A percentile compares a stretch with the other conserved stretches of the same genome.
Evolutionary conservation across 2,113 vertebrate species (phyloP).

Genomic region (Athene noctua): DNA sequence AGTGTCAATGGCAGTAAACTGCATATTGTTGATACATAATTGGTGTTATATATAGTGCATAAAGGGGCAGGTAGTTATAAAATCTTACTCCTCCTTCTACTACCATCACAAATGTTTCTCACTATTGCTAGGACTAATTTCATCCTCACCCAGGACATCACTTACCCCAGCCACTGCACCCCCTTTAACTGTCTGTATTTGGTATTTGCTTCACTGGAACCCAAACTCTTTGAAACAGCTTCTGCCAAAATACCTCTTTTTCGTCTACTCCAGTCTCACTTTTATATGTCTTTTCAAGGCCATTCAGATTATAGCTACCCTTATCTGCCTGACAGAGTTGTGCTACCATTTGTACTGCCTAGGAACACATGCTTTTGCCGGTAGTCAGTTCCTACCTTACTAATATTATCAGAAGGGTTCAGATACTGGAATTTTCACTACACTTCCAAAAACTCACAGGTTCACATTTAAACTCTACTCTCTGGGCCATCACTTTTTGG

Average conservation of each 20-base stretch:
- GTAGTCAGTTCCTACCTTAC: not conserved
- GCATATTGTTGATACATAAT: not conserved
- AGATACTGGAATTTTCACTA: not conserved
- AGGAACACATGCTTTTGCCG: not conserved
- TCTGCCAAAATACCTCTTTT: not conserved
- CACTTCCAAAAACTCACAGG: not conserved
- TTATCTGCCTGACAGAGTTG: not conserved
- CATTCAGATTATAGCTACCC: slow-evolving; percentile 16
- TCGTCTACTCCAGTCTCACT: not conserved
- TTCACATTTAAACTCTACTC: not conserved
- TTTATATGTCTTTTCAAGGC: not conserved
- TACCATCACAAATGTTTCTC: not conserved
- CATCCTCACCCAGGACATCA: not conserved
- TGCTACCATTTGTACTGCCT: not conserved
- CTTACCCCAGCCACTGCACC: not conserved
- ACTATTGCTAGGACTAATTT: not conserved
- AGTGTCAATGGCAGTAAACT: not conserved
- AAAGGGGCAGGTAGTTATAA: slow-evolving; percentile 3
- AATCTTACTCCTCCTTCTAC: not conserved
- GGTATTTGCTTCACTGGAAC: not conserved
- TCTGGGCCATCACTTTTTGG: not conserved
- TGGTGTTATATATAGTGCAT: not conserved
- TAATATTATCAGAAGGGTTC: not conserved
- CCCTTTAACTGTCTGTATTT: not conserved
- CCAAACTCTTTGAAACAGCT: not conserved